Conservation (phyloP, 2,888 invertebrate genomes). For the Drosophila monieri region DNA sequence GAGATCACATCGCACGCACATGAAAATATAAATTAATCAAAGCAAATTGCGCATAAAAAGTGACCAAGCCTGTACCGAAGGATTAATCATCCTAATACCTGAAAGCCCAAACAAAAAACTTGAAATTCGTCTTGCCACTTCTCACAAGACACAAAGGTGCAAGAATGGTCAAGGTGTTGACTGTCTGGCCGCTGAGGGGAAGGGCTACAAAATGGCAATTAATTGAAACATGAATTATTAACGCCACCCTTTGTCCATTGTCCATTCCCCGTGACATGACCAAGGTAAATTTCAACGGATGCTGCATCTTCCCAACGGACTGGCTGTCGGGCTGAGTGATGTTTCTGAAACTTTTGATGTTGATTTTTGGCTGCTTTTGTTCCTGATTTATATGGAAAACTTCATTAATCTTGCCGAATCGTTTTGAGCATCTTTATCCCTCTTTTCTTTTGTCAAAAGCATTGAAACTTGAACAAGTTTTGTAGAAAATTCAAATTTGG, state of each 20-base stretch:
- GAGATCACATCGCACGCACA: constrained; percentile 57
- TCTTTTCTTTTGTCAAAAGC: constrained; percentile 40
- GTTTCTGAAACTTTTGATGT: constrained; percentile 51
- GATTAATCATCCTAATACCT: constrained; percentile 72
- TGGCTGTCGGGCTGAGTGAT: constrained; percentile 47
- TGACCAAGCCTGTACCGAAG: constrained; percentile 58
- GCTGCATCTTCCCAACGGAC: constrained; percentile 51
- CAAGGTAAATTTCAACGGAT: constrained; percentile 69
- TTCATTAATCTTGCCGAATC: constrained; percentile 80
- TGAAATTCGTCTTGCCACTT: constrained; percentile 78
- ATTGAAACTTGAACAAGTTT: constrained; percentile 56
- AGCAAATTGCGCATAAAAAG: constrained; percentile 78
- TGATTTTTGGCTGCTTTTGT: constrained; percentile 57
- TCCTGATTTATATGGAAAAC: constrained; percentile 64
- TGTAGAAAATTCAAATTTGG: constrained; percentile 33
- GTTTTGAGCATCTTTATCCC: constrained; percentile 37
- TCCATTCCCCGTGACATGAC: constrained; percentile 66
- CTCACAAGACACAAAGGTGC: constrained; percentile 50
- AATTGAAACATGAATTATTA: constrained; percentile 81
- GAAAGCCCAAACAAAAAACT: constrained; percentile 55
- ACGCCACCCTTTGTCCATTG: constrained; percentile 70
- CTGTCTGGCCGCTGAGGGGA: constrained; percentile 49
- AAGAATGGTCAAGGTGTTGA: constrained; percentile 74
- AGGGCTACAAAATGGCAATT: constrained; percentile 76
- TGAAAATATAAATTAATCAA: constrained; percentile 66